phyloP scores from a whole-genome alignment of 2,888 invertebrate species.

The Dolichomitus sp. region DNA sequence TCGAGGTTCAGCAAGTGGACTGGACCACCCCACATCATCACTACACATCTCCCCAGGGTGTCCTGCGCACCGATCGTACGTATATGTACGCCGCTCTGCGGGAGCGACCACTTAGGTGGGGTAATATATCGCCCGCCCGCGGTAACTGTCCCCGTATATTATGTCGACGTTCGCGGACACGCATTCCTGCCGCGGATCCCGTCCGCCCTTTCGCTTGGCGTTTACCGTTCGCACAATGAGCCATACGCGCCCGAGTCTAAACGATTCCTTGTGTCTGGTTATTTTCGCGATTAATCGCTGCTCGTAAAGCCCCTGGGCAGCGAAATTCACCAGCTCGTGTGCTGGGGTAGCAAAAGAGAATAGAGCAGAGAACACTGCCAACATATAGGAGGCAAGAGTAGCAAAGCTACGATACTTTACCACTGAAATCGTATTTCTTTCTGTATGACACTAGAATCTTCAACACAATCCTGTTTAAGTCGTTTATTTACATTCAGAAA shows the following conservation, averaged over 20 bases:
- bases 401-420: conserved; percentile 15
- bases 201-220: conserved; percentile 70
- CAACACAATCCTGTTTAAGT: not conserved
- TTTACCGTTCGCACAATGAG: conserved; percentile 73
- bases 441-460: conserved; percentile 2
- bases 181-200: conserved; percentile 68
- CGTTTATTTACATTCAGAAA: not conserved
- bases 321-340: conserved; percentile 51
- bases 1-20: conserved; percentile 3
- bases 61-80: conserved; percentile 46
- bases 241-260: conserved; percentile 76
- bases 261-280: conserved; percentile 83
- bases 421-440: conserved; percentile 14
- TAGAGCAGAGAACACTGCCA: not conserved
- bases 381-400: not conserved
- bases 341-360: conserved; percentile 32
- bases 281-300: conserved; percentile 83
- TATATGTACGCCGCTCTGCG: conserved; percentile 60
- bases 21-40: conserved; percentile 18
- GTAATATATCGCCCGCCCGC: conserved; percentile 82
- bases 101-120: conserved; percentile 78
- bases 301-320: conserved; percentile 63
- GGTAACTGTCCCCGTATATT: conserved; percentile 83
- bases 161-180: conserved; percentile 77
- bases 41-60: conserved; percentile 50